Evolutionary conservation across 2,888 invertebrate species (phyloP).

Genomic region (Melolontha melolontha): DNA sequence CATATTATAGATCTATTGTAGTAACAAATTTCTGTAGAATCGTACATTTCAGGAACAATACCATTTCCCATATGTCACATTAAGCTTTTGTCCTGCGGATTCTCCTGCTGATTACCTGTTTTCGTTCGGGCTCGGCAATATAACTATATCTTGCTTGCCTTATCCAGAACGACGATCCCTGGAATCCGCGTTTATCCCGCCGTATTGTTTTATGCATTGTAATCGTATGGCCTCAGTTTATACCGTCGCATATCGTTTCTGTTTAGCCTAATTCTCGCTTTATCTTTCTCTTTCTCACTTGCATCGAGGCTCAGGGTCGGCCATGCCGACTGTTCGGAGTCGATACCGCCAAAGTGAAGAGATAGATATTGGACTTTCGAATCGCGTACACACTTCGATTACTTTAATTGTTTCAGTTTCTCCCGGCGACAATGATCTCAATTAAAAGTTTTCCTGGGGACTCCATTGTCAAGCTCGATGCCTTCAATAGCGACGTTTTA

Average conservation of each 20-base stretch:
- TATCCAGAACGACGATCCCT: constrained; percentile 51
- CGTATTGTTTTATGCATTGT: constrained; percentile 57
- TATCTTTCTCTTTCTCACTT: neutral
- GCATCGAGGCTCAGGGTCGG: neutral
- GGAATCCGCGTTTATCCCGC: constrained; percentile 54
- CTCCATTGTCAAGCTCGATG: neutral
- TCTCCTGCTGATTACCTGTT: constrained; percentile 54
- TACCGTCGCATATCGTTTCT: constrained; percentile 41
- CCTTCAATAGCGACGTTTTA: constrained; percentile 6
- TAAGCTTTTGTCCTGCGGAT: constrained; percentile 54
- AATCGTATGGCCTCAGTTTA: constrained; percentile 52
- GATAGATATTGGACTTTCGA: constrained; percentile 4
- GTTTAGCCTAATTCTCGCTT: constrained; percentile 28
- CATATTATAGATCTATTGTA: constrained; percentile 52
- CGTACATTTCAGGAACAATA: constrained; percentile 56
- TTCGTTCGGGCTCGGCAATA: constrained; percentile 50
- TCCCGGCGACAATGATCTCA: constrained; percentile 1
- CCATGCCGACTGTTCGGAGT: neutral
- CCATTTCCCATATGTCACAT: constrained; percentile 57
- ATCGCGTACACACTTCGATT: constrained; percentile 23
- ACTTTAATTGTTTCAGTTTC: constrained; percentile 14
- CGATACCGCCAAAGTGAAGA: neutral
- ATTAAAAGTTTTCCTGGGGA: constrained; percentile 17
- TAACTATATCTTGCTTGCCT: constrained; percentile 56
- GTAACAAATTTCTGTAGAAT: constrained; percentile 46